phyloP scores from a whole-genome alignment of 2,888 invertebrate species.

The Exocentrus adspersus region DNA sequence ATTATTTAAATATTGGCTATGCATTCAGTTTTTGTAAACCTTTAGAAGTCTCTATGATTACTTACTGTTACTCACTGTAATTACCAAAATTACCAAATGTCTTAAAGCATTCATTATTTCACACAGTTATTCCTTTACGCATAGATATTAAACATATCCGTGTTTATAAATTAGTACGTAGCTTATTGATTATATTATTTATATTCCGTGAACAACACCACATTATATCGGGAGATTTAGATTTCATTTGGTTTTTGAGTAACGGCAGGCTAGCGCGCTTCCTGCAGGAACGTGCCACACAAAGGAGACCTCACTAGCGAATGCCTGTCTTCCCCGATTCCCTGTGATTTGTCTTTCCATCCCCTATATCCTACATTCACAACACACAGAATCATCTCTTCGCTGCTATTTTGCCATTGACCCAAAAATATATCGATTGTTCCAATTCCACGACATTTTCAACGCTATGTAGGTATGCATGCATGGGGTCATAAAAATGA shows the following conservation, averaged over 20 bases:
- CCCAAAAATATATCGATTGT: slow-evolving; percentile 45
- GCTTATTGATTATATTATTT: no score
- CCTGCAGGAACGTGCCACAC: neutral
- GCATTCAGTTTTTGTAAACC: no score
- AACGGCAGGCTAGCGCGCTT: neutral
- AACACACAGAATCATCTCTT: slow-evolving; percentile 24
- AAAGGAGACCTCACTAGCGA: slow-evolving; percentile 5
- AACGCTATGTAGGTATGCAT: neutral
- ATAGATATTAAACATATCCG: no score
- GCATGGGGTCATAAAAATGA: neutral
- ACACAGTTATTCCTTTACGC: no score
- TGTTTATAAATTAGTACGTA: no score
- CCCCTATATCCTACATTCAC: slow-evolving; percentile 28
- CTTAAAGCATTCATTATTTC: no score
- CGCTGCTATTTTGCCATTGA: slow-evolving; percentile 34
- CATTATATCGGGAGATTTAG: no score
- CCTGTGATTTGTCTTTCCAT: slow-evolving; percentile 24
- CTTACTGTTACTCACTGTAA: no score
- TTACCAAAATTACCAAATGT: no score
- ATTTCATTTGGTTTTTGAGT: neutral
- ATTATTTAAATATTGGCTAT: no score
- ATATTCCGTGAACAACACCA: no score
- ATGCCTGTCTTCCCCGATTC: slow-evolving; percentile 10
- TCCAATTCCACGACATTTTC: slow-evolving; percentile 20
- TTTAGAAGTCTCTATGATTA: no score